A percentile compares a stretch with the other conserved stretches of the same genome.
Evolutionary conservation across 2,888 invertebrate species (phyloP).

Genomic region (Hirudinaria manillensis): DNA sequence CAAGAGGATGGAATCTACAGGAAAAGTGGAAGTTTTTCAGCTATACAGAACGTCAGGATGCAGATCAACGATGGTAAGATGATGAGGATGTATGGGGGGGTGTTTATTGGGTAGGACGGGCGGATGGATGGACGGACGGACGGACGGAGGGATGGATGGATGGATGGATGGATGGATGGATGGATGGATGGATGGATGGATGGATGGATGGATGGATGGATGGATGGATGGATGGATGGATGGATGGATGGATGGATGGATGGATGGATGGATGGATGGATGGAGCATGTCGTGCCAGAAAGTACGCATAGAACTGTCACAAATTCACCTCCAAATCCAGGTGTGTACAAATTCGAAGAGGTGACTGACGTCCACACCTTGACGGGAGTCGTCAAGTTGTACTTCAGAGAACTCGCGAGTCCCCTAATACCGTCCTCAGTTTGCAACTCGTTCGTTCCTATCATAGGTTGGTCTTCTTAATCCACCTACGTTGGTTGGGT

Average conservation of each 20-base stretch:
- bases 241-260: slow-evolving; percentile 17
- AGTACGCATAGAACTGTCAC: too few relatives aligned
- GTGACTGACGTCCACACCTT: slow-evolving; percentile 17
- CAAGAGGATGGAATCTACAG: slow-evolving; percentile 24
- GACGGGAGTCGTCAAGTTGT: slow-evolving; percentile 18
- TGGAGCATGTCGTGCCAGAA: not conserved
- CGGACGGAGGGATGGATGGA: not conserved
- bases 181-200: slow-evolving; percentile 13
- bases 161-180: not conserved
- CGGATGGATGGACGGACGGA: not conserved
- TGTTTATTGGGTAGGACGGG: not conserved
- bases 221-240: slow-evolving; percentile 2
- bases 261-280: slow-evolving; percentile 13
- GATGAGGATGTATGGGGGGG: not conserved
- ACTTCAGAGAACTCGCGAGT: slow-evolving; percentile 24
- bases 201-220: slow-evolving; percentile 19
- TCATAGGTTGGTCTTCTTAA: not conserved
- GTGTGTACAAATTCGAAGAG: not conserved
- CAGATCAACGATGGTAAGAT: slow-evolving; percentile 15
- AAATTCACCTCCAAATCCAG: not conserved
- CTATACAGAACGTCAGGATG: slow-evolving; percentile 5
- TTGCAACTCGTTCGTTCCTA: not conserved
- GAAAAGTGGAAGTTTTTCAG: slow-evolving; percentile 9
- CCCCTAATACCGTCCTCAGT: slow-evolving; percentile 11
- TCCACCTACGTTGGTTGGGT: not conserved